Evolutionary conservation across 1,140 invertebrate genomes (phyloP).

Genomic region (Amphibalanus amphitrite): DNA sequence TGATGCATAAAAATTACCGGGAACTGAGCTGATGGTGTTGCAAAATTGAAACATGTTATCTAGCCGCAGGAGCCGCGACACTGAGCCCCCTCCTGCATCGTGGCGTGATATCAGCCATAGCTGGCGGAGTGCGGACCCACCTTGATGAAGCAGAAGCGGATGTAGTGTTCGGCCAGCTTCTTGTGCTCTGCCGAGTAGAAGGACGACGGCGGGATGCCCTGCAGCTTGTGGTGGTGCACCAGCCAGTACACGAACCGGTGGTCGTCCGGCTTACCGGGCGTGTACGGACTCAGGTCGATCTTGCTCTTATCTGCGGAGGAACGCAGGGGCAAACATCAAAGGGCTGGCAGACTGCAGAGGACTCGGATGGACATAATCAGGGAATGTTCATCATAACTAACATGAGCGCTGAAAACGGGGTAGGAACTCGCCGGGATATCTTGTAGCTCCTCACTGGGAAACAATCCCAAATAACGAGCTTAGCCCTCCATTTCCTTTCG

Average conservation of each 20-base stretch:
- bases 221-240: constrained; percentile 76
- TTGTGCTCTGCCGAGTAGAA: constrained; percentile 78
- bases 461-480: no score
- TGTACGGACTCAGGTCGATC: constrained; percentile 17
- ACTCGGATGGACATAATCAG: no score
- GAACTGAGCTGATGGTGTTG: neutral
- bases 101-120: neutral
- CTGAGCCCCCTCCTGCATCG: neutral
- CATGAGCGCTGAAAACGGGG: no score
- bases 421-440: no score
- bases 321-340: no score
- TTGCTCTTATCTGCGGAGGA: constrained; percentile 15
- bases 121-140: constrained; percentile 29
- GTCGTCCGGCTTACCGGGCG: constrained; percentile 41
- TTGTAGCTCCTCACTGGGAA: no score
- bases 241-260: constrained; percentile 92
- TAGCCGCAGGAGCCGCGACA: neutral
- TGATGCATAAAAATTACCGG: no score
- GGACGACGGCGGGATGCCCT: constrained; percentile 82
- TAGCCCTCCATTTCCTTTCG: no score
- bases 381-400: no score
- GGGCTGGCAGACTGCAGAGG: no score
- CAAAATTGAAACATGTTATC: neutral
- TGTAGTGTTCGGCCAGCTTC: constrained; percentile 63
- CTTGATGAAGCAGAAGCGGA: constrained; percentile 86